Conservation (phyloP, 2,113 vertebrate genomes). For the Lamprologus lemairii region DNA sequence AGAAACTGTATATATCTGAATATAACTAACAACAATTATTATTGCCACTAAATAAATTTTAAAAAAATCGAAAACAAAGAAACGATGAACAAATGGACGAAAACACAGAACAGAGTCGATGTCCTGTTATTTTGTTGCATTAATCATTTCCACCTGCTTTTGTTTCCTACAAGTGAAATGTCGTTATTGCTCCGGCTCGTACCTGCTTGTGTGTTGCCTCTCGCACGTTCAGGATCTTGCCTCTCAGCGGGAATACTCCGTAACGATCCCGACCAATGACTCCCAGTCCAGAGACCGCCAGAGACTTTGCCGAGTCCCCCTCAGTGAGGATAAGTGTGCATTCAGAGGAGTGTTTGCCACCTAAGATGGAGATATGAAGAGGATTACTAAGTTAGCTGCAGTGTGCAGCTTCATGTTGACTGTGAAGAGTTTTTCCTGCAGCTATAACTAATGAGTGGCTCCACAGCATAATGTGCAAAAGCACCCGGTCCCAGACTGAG, state of each 20-base stretch:
- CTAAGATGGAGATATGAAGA: conserved; percentile 48
- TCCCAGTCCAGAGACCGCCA: conserved; percentile 94
- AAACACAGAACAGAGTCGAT: not conserved
- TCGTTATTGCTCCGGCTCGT: not conserved
- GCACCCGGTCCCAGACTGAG: not conserved
- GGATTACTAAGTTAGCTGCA: not conserved
- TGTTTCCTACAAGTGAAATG: not conserved
- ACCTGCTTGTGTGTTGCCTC: conserved; percentile 99
- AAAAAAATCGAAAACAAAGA: accelerated
- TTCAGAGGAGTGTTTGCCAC: conserved; percentile 94
- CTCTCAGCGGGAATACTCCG: conserved; percentile 92
- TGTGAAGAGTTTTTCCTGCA: not conserved
- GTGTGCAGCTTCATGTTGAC: not conserved
- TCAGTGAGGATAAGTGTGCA: conserved; percentile 97
- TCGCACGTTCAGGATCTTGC: conserved; percentile 97
- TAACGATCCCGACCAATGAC: conserved; percentile 96
- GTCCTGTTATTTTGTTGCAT: not conserved
- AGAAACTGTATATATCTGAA: not conserved
- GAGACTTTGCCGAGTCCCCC: conserved; percentile 95
- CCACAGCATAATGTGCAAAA: not conserved
- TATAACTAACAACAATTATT: not conserved
- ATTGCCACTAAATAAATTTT: accelerated
- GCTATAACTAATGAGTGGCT: not conserved
- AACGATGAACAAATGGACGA: accelerated
- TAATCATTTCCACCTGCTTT: not conserved